Evolutionary conservation across 2,797 vertebrate species (phyloP).

Genomic region (Salarias fasciatus): DNA sequence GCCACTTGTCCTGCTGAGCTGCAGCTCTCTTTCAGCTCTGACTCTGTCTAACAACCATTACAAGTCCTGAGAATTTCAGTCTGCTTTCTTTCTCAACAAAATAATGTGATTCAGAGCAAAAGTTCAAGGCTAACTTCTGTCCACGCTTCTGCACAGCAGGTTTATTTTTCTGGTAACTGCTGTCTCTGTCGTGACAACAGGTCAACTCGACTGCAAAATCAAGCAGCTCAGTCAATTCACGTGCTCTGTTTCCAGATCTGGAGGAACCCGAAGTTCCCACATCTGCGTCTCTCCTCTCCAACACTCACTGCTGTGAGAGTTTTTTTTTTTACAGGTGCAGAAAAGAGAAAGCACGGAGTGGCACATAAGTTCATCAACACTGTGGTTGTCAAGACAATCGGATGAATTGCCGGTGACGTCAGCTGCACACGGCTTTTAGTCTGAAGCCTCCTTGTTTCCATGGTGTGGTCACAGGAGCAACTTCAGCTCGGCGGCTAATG

Average conservation of each 20-base stretch:
- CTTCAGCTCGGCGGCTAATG: constrained; percentile 63
- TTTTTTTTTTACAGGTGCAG: constrained; percentile 28
- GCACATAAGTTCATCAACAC: constrained; percentile 68
- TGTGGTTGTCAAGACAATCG: constrained; percentile 76
- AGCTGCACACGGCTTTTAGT: constrained; percentile 47
- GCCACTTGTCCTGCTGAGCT: too few species aligned
- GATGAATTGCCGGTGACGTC: constrained; percentile 69
- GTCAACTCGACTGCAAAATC: constrained; percentile 2
- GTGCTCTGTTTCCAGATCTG: background rate
- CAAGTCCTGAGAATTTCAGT: too few species aligned
- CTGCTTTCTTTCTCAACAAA: too few species aligned
- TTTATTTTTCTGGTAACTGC: constrained; percentile 16
- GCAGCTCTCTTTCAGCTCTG: too few species aligned
- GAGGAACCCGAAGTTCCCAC: background rate
- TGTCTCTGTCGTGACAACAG: background rate
- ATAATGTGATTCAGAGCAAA: background rate
- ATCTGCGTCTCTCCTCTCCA: constrained; percentile 3
- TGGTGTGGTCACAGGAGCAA: constrained; percentile 68
- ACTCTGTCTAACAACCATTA: too few species aligned
- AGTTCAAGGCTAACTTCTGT: constrained; percentile 4
- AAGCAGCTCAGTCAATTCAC: constrained; percentile 15
- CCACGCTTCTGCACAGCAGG: background rate
- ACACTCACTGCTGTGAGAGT: constrained; percentile 11
- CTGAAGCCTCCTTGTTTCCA: constrained; percentile 72
- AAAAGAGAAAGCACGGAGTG: constrained; percentile 18